phyloP scores from a whole-genome alignment of 2,888 invertebrate species.

The Ophion obscuratus region DNA sequence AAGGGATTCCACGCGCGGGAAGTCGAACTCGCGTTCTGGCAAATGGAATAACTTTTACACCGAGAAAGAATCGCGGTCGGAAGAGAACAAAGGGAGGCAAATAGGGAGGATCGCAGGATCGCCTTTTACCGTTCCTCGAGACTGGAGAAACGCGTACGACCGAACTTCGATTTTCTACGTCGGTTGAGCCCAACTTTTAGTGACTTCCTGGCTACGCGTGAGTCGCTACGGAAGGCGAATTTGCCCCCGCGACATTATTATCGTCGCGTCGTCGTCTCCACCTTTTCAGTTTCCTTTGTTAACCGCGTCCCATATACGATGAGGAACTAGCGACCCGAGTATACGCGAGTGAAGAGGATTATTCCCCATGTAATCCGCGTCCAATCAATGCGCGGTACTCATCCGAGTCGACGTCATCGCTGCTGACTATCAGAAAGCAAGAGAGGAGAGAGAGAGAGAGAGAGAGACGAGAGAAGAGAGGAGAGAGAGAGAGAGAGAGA shows the following conservation, averaged over 20 bases:
- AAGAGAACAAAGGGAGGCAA: conserved; percentile 9
- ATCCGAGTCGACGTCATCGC: conserved; percentile 11
- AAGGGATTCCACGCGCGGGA: no score
- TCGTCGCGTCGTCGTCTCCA: conserved; percentile 9
- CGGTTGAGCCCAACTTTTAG: not conserved
- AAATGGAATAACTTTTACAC: conserved; percentile 19
- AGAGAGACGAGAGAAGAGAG: no score
- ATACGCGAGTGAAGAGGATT: conserved; percentile 34
- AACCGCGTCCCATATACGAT: conserved; percentile 19
- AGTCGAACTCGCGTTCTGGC: not conserved
- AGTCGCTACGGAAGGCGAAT: conserved; percentile 26
- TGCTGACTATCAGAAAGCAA: conserved; percentile 9
- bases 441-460: no score
- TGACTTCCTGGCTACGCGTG: conserved; percentile 9
- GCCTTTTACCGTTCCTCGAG: conserved; percentile 3
- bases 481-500: no score
- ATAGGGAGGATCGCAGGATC: conserved; percentile 26
- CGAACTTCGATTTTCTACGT: conserved; percentile 49
- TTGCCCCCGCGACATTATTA: conserved; percentile 2
- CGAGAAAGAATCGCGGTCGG: not conserved
- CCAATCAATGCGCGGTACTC: conserved; percentile 53
- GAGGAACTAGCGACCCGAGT: conserved; percentile 5
- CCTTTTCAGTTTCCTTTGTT: conserved; percentile 26
- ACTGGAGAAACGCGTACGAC: not conserved
- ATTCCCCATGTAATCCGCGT: conserved; percentile 55